Evolutionary conservation across 1,140 invertebrate species (phyloP).

Genomic region (Chironomus tepperi): DNA sequence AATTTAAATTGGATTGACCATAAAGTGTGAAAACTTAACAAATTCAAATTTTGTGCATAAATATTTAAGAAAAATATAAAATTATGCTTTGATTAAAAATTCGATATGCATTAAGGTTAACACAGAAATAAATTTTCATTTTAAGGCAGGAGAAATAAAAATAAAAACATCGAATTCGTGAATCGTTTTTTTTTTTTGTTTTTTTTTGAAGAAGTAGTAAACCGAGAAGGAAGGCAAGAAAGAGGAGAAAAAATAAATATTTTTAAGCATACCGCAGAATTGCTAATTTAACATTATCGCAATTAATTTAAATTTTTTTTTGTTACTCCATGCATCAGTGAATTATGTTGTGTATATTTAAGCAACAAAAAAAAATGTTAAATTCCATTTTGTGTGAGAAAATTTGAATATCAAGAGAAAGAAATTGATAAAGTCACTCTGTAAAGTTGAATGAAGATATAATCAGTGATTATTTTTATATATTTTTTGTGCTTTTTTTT

Average conservation of each 20-base stretch:
- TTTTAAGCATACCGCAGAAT: neutral
- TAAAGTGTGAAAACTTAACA: slow-evolving; percentile 8
- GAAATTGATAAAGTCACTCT: no score
- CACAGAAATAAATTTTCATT: neutral
- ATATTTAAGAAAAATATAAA: neutral
- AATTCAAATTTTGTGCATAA: neutral
- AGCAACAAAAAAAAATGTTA: no score
- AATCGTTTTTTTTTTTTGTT: no score
- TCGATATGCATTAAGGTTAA: neutral
- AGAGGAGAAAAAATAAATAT: neutral
- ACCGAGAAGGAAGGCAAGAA: neutral
- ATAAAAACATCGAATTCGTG: neutral
- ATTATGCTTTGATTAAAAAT: slow-evolving; percentile 2
- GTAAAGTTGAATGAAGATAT: no score
- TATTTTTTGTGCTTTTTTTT: no score
- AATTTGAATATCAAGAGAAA: no score
- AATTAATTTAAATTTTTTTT: slow-evolving; percentile 4
- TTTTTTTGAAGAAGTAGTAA: neutral
- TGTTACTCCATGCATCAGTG: neutral
- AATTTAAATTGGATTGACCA: neutral
- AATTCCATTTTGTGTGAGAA: no score
- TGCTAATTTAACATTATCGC: slow-evolving; percentile 13
- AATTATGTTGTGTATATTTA: neutral
- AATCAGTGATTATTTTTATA: no score
- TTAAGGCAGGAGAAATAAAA: neutral